A percentile compares a stretch with the other conserved stretches of the same genome.
Conservation (phyloP, 2,113 vertebrate genomes). For the Machaerirhynchus nigripectus region DNA sequence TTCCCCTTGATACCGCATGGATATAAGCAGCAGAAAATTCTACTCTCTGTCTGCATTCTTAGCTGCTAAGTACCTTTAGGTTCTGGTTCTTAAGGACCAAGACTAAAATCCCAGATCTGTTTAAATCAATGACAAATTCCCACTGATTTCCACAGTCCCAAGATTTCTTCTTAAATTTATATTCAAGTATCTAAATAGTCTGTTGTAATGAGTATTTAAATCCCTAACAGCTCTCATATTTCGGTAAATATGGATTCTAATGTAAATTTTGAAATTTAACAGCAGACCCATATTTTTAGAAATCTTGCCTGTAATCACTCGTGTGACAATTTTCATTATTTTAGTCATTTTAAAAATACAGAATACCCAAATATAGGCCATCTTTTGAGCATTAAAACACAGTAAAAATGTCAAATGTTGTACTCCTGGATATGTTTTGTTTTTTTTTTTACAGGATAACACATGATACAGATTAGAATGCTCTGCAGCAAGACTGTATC, state of each 20-base stretch:
- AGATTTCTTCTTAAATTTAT: neutral
- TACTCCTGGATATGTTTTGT: neutral
- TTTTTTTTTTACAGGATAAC: neutral
- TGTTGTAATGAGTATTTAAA: neutral
- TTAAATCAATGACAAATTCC: neutral
- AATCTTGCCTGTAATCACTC: neutral
- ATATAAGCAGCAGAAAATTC: neutral
- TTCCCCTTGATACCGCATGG: neutral
- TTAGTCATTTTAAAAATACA: neutral
- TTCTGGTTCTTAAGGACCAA: neutral
- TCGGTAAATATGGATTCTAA: neutral
- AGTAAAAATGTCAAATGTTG: neutral
- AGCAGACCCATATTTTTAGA: neutral
- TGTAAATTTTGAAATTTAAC: neutral
- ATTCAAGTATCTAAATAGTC: neutral
- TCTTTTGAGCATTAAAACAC: neutral
- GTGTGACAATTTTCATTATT: neutral
- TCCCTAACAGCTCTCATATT: neutral
- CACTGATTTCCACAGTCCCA: neutral
- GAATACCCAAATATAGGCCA: neutral
- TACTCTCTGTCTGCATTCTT: neutral
- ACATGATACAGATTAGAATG: neutral
- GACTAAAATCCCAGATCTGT: neutral
- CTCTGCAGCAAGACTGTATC: neutral
- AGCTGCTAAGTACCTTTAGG: neutral